Evolutionary conservation across 2,888 invertebrate species (phyloP), one percentile per base, ranked within the genome.

Genomic region (Pammene aurita): DNA sequence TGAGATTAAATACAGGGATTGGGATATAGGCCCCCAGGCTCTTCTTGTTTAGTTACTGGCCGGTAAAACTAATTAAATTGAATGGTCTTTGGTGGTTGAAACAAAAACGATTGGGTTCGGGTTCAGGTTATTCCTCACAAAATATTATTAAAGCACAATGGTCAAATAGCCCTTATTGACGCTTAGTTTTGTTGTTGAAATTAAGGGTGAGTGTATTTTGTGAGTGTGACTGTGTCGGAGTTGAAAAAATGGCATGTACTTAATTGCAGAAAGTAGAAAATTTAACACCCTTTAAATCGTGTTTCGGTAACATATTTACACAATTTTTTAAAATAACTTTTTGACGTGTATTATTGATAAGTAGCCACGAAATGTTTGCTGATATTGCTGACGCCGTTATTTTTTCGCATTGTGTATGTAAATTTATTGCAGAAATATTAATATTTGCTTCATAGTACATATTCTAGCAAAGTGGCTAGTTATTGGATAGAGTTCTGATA

Each of bases 181-280:
- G 14, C 18, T 44, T 52, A 42, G 42, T 63, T 57, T 42, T 26
- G 48, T 42, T 58, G 42, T 57, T 57, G 44, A 57, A 54, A 16
- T 52, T 50, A 35, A 67, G 38, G 54, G 57, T 68, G 68, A 68
- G 63, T 64, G 65, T 64, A 57, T 44, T 62, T 62, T 61, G 54
- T 67, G 58, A 26, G 42, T 57, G 62, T 50, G 41, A 57, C 35
- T 52, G n/a, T n/a, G 46, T 69, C 64, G 46, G 14, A 69, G 34
- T 58, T 44, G 5, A 44, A 62, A 56, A 34, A 67, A 55, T 64
- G 41, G 69, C 69, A 69, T 69, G 69, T 55, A 35, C 26, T 52
- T 52, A 18, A 54, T 55, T 48, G 38, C 60, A 52, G 14, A 68
- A 68, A 26, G 57, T 70, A 70, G 60, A 69, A 38, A 63, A 57